A percentile compares a stretch with the other conserved stretches of the same genome.
Evolutionary conservation across 2,888 invertebrate genomes (phyloP).

Genomic region (Ganaspis brasiliensis): DNA sequence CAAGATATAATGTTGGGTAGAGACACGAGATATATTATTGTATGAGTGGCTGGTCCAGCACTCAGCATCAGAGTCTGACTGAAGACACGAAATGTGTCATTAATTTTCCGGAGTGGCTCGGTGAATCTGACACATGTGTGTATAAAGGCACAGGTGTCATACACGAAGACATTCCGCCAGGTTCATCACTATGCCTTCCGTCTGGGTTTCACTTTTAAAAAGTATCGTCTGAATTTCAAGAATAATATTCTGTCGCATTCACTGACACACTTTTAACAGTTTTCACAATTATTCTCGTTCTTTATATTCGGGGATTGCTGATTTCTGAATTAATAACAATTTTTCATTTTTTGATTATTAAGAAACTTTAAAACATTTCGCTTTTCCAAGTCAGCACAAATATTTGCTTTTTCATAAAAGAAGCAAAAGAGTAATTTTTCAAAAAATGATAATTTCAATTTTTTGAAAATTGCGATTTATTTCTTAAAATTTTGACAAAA

Average conservation of each 20-base stretch:
- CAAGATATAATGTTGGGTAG: conserved; percentile 52
- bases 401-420: too few relatives aligned
- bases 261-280: conserved; percentile 57
- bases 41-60: conserved; percentile 17
- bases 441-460: too few relatives aligned
- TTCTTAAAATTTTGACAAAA: too few relatives aligned
- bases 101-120: conserved; percentile 58
- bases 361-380: too few relatives aligned
- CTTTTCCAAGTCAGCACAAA: too few relatives aligned
- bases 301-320: too few relatives aligned
- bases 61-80: conserved; percentile 24
- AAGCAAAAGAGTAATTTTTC: too few relatives aligned
- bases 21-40: conserved; percentile 34
- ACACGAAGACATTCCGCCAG: conserved; percentile 48
- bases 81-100: conserved; percentile 55
- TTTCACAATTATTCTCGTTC: background rate
- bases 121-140: conserved; percentile 58
- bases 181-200: conserved; percentile 40
- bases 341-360: too few relatives aligned
- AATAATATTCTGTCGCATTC: conserved; percentile 53
- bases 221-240: conserved; percentile 49
- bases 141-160: conserved; percentile 36
- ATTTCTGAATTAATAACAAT: too few relatives aligned
- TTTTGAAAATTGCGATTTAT: too few relatives aligned
- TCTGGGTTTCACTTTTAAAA: conserved; percentile 61